Evolutionary conservation across 2,888 invertebrate genomes (phyloP).

Genomic region (Physocephala rufipes): DNA sequence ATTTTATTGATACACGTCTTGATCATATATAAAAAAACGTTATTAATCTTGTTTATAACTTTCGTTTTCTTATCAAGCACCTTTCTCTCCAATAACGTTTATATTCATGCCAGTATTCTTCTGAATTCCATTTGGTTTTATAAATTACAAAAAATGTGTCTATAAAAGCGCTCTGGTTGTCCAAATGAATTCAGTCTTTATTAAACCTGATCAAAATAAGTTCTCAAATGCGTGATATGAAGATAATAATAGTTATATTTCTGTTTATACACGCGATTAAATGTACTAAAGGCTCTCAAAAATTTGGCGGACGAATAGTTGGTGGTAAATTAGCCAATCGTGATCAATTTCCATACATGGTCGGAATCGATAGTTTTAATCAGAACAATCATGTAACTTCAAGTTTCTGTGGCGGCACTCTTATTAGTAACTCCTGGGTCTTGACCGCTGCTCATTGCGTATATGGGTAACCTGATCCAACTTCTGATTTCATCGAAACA

Average conservation of each 20-base stretch:
- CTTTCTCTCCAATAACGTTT: too few species aligned
- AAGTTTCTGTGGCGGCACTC: neutral
- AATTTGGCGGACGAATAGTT: neutral
- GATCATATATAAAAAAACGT: too few species aligned
- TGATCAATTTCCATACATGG: neutral
- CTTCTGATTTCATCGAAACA: neutral
- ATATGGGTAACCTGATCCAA: neutral
- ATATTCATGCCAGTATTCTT: too few species aligned
- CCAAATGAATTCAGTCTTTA: too few species aligned
- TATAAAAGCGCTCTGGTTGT: too few species aligned
- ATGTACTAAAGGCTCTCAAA: neutral
- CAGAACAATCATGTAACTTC: neutral
- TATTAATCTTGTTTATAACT: too few species aligned
- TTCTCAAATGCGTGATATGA: neutral
- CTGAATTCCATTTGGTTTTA: too few species aligned
- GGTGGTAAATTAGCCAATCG: neutral
- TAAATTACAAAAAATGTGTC: conserved; percentile 26
- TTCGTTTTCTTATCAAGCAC: too few species aligned
- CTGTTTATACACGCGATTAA: neutral
- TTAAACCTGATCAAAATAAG: too few species aligned
- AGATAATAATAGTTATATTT: conserved; percentile 1
- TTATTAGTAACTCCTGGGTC: neutral
- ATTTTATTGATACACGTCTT: too few species aligned
- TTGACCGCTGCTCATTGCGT: neutral
- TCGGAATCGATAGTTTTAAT: neutral